Conservation (phyloP, 2,888 invertebrate genomes). For the Andrena bicolor region DNA sequence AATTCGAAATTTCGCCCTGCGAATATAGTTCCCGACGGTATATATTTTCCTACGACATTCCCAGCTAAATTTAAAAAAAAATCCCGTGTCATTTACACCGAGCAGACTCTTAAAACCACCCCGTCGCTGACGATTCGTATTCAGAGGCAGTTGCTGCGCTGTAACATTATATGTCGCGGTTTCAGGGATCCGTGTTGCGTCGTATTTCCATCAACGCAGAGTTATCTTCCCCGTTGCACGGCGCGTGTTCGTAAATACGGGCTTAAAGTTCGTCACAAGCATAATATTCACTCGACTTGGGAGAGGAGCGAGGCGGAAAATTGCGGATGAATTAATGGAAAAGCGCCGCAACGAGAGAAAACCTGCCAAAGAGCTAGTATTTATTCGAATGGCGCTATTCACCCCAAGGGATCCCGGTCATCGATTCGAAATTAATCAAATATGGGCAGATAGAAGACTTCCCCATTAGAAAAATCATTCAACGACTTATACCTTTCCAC, state of each 20-base stretch:
- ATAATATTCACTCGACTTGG: slow-evolving; percentile 42
- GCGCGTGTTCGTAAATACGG: slow-evolving; percentile 31
- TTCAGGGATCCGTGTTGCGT: not conserved
- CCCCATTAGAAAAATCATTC: too few relatives aligned
- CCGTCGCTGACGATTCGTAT: not conserved
- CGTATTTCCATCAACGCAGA: not conserved
- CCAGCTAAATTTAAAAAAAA: not conserved
- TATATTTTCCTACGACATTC: too few relatives aligned
- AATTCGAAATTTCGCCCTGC: too few relatives aligned
- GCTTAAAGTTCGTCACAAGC: slow-evolving; percentile 14
- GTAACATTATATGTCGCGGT: not conserved
- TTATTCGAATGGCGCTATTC: too few relatives aligned
- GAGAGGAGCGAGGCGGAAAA: slow-evolving; percentile 6
- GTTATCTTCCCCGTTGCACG: not conserved
- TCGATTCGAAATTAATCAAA: not conserved
- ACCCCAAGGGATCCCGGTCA: too few relatives aligned
- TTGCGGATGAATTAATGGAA: slow-evolving; percentile 42
- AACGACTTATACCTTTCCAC: too few relatives aligned
- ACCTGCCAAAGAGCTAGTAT: not conserved
- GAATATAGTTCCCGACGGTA: too few relatives aligned
- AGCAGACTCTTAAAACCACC: not conserved
- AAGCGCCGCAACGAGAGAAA: slow-evolving; percentile 5
- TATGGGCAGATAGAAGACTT: too few relatives aligned
- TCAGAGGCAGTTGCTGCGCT: not conserved
- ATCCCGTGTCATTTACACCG: not conserved